Evolutionary conservation across 2,797 vertebrate species (phyloP).

Genomic region (Danio tinwini): DNA sequence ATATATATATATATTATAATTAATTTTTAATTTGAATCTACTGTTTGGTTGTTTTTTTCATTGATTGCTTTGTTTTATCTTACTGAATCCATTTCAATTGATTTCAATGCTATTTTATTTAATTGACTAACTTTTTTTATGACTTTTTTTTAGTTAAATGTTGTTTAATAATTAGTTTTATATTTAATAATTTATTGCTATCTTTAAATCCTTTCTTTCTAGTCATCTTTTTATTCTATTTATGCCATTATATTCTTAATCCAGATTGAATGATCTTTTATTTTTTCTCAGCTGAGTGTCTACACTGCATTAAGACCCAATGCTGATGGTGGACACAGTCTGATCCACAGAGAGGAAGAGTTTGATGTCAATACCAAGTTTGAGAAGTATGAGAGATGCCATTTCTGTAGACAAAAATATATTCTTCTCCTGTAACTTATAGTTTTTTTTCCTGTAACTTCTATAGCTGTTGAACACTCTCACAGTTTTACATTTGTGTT

Average conservation of each 20-base stretch:
- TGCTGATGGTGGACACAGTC: constrained; percentile 88
- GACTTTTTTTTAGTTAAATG: no score
- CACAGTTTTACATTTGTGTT: not conserved
- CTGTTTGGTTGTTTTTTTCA: not conserved
- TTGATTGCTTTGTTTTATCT: no score
- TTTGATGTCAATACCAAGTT: constrained; percentile 91
- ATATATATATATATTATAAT: not conserved
- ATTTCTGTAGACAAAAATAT: no score
- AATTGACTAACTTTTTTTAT: no score
- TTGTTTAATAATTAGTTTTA: no score
- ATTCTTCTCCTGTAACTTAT: no score
- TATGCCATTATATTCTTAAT: not conserved
- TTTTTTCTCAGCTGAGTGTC: constrained; percentile 84
- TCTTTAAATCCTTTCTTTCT: no score
- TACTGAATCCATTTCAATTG: no score
- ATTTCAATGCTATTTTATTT: no score
- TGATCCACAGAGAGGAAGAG: constrained; percentile 90
- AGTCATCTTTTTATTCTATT: not conserved
- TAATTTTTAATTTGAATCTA: not conserved
- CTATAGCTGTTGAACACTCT: no score
- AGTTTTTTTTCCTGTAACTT: no score
- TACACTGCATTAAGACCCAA: constrained; percentile 85
- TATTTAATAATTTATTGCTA: no score
- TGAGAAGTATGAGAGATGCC: constrained; percentile 92
- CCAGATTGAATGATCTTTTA: not conserved